Evolutionary conservation across 2,113 vertebrate genomes (phyloP).

Genomic region (Climacteris rufus): DNA sequence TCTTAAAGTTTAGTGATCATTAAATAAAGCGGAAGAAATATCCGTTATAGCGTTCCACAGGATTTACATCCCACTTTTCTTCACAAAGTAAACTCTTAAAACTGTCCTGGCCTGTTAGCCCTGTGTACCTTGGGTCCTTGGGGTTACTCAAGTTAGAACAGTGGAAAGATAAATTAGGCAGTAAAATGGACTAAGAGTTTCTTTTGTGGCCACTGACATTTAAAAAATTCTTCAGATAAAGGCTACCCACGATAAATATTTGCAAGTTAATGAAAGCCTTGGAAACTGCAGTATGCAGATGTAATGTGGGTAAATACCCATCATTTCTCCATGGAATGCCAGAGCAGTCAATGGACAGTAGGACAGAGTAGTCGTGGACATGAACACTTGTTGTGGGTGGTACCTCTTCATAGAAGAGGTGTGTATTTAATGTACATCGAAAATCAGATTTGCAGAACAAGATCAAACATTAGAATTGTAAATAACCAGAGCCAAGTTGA

Average conservation of each 20-base stretch:
- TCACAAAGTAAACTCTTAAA: slow-evolving; percentile 22
- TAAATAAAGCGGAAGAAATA: not conserved
- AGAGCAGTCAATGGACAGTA: not conserved
- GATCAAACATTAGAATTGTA: not conserved
- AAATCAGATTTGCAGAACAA: not conserved
- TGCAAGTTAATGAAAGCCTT: slow-evolving; percentile 51
- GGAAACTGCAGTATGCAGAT: not conserved
- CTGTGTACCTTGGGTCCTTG: slow-evolving; percentile 1
- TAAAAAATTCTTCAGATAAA: slow-evolving; percentile 58
- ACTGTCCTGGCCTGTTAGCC: not conserved
- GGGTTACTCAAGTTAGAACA: slow-evolving; percentile 9
- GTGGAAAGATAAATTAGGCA: slow-evolving; percentile 36
- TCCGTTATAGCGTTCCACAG: not conserved
- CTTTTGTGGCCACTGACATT: slow-evolving; percentile 59
- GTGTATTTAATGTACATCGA: not conserved
- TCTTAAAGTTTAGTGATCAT: not conserved
- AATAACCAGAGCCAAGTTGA: not conserved
- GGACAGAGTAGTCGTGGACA: not conserved
- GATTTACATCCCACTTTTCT: slow-evolving; percentile 5
- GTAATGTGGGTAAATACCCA: not conserved
- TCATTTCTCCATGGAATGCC: not conserved
- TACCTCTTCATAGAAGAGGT: not conserved
- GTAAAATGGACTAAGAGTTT: slow-evolving; percentile 39
- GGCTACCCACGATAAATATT: slow-evolving; percentile 49
- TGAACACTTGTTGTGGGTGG: not conserved